Evolutionary conservation across 2,797 vertebrate genomes (phyloP).

Genomic region (Myripristis murdjan): DNA sequence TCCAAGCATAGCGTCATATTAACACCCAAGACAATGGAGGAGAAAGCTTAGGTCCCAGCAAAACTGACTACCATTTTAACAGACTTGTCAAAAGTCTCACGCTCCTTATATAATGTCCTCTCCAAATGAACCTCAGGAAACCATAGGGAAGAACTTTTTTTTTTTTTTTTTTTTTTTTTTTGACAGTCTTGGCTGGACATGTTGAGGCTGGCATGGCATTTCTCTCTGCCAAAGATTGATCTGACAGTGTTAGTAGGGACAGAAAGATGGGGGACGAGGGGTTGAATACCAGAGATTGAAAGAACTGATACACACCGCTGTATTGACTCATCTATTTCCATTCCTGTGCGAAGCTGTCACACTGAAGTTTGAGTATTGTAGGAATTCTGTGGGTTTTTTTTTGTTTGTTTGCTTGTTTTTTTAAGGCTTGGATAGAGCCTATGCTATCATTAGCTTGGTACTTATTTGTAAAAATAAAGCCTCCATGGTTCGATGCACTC

Average conservation of each 20-base stretch:
- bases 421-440: not conserved
- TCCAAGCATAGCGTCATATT: not conserved
- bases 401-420: too few species aligned
- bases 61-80: slow-evolving; percentile 6
- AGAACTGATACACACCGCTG: slow-evolving; percentile 52
- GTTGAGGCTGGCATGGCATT: slow-evolving; percentile 77
- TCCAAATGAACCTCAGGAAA: slow-evolving; percentile 22
- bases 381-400: slow-evolving; percentile 13
- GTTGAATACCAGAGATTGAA: slow-evolving; percentile 70
- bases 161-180: slow-evolving; percentile 40
- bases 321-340: slow-evolving; percentile 48
- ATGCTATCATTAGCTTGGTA: slow-evolving; percentile 1
- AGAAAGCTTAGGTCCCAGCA: not conserved
- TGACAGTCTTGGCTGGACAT: slow-evolving; percentile 55
- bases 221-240: slow-evolving; percentile 64
- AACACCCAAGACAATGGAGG: too few species aligned
- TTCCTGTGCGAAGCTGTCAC: slow-evolving; percentile 33
- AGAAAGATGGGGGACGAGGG: slow-evolving; percentile 5
- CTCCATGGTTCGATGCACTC: not conserved
- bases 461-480: slow-evolving; percentile 5
- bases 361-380: not conserved
- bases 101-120: slow-evolving; percentile 28
- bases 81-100: not conserved
- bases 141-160: too few species aligned
- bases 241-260: slow-evolving; percentile 49